phyloP scores from a whole-genome alignment of 2,113 vertebrate genomes.

The Neoarius graeffei region DNA sequence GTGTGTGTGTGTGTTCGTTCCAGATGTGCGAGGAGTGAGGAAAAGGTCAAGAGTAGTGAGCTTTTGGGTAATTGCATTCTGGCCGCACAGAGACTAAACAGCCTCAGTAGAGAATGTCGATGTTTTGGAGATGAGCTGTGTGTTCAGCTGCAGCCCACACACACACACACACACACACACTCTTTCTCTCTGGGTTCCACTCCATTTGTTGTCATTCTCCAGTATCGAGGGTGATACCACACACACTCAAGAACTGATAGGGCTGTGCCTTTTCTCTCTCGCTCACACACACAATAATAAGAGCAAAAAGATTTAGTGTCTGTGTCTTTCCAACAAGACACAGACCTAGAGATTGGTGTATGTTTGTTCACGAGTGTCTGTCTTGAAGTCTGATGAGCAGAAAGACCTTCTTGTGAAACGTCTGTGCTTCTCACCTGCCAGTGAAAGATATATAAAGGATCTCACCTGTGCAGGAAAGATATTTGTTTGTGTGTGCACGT shows the following conservation, averaged over 20 bases:
- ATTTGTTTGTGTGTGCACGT: neutral
- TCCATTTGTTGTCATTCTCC: conserved; percentile 79
- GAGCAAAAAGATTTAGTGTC: neutral
- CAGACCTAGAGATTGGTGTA: neutral
- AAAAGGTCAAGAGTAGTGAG: conserved; percentile 87
- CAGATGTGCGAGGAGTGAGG: conserved; percentile 79
- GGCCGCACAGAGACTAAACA: conserved; percentile 92
- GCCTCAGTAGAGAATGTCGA: conserved; percentile 85
- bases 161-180: conserved; percentile 26
- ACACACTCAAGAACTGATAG: conserved; percentile 60
- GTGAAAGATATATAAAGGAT: neutral
- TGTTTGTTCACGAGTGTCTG: neutral
- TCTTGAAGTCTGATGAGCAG: neutral
- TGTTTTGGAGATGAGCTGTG: conserved; percentile 96
- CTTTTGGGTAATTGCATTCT: conserved; percentile 81
- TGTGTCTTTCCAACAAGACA: neutral
- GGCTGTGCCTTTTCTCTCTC: conserved; percentile 21
- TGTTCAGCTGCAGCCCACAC: conserved; percentile 84
- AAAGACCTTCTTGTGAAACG: neutral
- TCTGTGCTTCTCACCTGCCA: neutral
- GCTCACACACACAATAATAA: neutral
- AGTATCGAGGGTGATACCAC: conserved; percentile 72
- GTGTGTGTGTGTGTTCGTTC: conserved; percentile 57
- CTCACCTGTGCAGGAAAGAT: neutral
- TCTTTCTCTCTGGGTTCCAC: conserved; percentile 80